Evolutionary conservation across 2,113 vertebrate species (phyloP).

Genomic region (Bufo bufo): DNA sequence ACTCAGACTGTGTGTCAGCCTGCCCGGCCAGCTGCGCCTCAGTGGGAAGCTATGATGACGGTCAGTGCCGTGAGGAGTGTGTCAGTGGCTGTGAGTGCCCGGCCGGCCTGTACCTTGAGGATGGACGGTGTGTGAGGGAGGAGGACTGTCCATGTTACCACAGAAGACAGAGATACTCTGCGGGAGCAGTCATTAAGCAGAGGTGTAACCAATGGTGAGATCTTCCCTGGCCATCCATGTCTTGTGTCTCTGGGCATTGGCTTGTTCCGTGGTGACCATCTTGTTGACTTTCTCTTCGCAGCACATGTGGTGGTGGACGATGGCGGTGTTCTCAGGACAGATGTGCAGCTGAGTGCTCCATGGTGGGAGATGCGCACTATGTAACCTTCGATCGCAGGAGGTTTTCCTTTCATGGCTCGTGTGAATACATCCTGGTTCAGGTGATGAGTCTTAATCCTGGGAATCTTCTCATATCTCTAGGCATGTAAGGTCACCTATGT

Average conservation of each 20-base stretch:
- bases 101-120: constrained; percentile 74
- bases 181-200: constrained; percentile 78
- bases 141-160: constrained; percentile 83
- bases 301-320: constrained; percentile 78
- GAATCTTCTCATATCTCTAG: not conserved
- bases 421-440: constrained; percentile 80
- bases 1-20: constrained; percentile 84
- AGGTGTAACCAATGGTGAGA: constrained; percentile 84
- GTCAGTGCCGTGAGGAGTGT: constrained; percentile 79
- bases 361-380: constrained; percentile 80
- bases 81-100: constrained; percentile 85
- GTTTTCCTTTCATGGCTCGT: constrained; percentile 76
- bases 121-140: constrained; percentile 70
- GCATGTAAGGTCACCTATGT: not conserved
- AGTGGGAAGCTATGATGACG: constrained; percentile 58
- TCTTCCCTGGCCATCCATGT: not conserved
- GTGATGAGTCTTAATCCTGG: constrained; percentile 62
- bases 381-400: constrained; percentile 84
- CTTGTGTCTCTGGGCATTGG: not conserved
- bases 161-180: constrained; percentile 71
- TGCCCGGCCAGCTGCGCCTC: constrained; percentile 81
- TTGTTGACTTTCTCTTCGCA: constrained; percentile 56
- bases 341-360: constrained; percentile 79
- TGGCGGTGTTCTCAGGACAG: constrained; percentile 81
- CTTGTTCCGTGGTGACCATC: not conserved